phyloP scores from a whole-genome alignment of 2,888 invertebrate genomes.

The Gryllus longicercus region DNA sequence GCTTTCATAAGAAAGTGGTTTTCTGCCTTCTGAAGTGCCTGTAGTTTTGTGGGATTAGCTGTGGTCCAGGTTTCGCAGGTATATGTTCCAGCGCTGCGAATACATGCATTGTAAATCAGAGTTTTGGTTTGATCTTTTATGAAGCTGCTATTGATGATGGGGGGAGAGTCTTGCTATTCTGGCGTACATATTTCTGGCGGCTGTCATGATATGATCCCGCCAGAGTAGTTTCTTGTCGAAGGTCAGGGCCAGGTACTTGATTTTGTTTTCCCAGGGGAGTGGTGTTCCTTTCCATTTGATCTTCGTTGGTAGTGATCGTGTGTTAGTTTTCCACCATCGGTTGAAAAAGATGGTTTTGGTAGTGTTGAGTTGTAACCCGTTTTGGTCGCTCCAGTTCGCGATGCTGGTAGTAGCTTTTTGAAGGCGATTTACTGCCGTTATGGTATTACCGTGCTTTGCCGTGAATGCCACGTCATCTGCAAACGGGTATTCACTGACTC shows the following conservation, averaged over 20 bases:
- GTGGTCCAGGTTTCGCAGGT: background rate
- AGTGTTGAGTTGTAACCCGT: background rate
- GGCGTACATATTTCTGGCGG: background rate
- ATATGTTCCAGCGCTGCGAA: background rate
- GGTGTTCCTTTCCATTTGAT: background rate
- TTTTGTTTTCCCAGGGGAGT: background rate
- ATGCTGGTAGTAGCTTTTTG: background rate
- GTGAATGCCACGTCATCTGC: background rate
- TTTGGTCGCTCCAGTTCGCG: background rate
- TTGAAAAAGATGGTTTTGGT: background rate
- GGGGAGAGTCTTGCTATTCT: background rate
- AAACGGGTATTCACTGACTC: background rate
- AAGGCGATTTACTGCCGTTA: background rate
- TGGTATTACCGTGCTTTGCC: background rate
- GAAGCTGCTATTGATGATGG: background rate
- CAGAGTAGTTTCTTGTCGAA: background rate
- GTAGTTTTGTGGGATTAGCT: background rate
- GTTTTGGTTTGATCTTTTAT: background rate
- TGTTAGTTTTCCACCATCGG: background rate
- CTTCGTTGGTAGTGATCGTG: background rate
- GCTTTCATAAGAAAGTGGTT: background rate
- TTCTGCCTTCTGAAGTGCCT: background rate
- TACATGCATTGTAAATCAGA: background rate
- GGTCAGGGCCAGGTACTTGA: background rate
- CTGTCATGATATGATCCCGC: background rate